Conservation (phyloP, 1,140 invertebrate species). For the Rhynchophorus ferrugineus region DNA sequence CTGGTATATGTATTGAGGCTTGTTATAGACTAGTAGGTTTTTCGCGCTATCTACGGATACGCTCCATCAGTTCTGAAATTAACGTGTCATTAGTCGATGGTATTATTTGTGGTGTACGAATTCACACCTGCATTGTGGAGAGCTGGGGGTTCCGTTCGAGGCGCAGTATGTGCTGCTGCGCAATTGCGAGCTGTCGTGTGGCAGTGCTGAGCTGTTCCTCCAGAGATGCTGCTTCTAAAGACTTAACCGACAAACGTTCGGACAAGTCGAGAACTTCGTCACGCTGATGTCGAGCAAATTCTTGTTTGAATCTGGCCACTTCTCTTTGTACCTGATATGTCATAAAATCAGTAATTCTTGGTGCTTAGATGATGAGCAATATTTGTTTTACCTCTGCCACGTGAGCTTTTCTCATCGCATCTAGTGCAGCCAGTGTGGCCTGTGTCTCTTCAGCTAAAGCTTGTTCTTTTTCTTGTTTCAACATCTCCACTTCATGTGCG, state of each 20-base stretch:
- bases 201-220: conserved; percentile 74
- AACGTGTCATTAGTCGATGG: conserved; percentile 4
- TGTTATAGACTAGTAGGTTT: conserved; percentile 38
- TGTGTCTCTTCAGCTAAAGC: conserved; percentile 84
- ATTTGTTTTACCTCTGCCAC: conserved; percentile 82
- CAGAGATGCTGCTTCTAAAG: conserved; percentile 77
- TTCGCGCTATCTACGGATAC: conserved; percentile 30
- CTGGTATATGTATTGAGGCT: conserved; percentile 39
- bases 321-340: conserved; percentile 59
- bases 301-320: conserved; percentile 78
- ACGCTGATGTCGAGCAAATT: conserved; percentile 68
- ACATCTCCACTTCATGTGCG: conserved; percentile 61
- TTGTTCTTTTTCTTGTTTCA: conserved; percentile 76
- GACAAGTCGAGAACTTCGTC: conserved; percentile 77
- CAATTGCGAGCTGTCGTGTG: conserved; percentile 69
- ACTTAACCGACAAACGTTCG: conserved; percentile 86
- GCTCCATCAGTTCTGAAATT: conserved; percentile 32
- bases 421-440: conserved; percentile 70
- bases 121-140: conserved; percentile 48
- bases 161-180: conserved; percentile 71
- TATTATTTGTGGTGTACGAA: conserved; percentile 3
- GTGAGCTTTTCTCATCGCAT: conserved; percentile 89
- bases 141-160: conserved; percentile 59
- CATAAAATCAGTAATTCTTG: background rate
- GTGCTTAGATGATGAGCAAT: background rate